These are phyloP conservation scores for Neostethus bicornis DNA, from an alignment of 2,797 vertebrate species.

Conservation along the genomic window DNA sequence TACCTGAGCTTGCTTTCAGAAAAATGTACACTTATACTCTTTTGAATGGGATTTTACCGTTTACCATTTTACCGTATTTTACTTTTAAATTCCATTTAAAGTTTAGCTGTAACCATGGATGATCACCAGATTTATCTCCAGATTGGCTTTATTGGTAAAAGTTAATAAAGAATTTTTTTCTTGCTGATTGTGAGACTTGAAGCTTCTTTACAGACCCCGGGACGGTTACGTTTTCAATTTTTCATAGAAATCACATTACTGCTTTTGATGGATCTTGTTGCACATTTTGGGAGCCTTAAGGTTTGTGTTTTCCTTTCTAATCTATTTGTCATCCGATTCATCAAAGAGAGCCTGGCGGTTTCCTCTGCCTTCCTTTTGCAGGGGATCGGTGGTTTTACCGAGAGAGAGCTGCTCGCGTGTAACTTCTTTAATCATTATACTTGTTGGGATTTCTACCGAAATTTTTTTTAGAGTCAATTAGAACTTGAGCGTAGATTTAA, in stretches of 20 bases:
- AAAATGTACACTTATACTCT: too few species aligned
- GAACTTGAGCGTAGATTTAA: too few species aligned
- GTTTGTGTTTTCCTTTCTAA: slow-evolving; percentile 2
- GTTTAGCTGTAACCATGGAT: too few species aligned
- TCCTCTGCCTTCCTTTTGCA: background rate
- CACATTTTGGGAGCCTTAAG: background rate
- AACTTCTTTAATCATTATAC: slow-evolving; percentile 2
- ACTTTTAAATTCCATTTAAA: too few species aligned
- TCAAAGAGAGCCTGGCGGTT: background rate
- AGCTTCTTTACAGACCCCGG: background rate
- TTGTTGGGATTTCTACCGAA: background rate
- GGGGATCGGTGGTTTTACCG: slow-evolving; percentile 7
- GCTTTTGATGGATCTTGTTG: background rate
- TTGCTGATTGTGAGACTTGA: background rate
- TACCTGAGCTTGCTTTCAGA: too few species aligned
- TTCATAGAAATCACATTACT: background rate
- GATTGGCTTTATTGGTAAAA: background rate
- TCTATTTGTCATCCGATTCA: slow-evolving; percentile 1
- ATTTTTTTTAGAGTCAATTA: too few species aligned
- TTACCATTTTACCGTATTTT: too few species aligned
- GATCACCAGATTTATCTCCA: too few species aligned
- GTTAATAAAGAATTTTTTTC: background rate
- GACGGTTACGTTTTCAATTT: background rate
- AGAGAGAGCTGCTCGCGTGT: slow-evolving; percentile 12
- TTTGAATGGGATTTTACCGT: too few species aligned